Evolutionary conservation across 2,113 vertebrate species (phyloP), one percentile per base, ranked within the genome.

Genomic region (Menura novaehollandiae): DNA sequence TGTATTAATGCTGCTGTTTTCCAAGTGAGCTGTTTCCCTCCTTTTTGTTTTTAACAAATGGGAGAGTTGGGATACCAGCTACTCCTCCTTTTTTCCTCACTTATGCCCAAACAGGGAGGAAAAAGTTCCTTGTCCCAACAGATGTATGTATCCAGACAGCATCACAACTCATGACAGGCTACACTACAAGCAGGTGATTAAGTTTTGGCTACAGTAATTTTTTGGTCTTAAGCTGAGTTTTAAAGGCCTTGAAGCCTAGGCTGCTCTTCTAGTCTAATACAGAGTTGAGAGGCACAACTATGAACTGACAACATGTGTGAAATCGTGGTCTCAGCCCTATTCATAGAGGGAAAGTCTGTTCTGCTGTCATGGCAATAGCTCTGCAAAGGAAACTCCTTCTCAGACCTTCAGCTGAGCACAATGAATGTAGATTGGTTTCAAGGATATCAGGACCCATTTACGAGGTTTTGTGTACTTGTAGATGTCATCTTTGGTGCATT

Each of bases 241-340:
- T 64, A 46, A 68, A 80, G 67, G 22, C 11, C 41, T 69, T 63
- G 71, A 72, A 59, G 44, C 21, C 19, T 32, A 69, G 55, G 37
- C 27, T 0, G 0, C 63, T 43, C 32, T 37, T 84, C 21, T 37
- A 9, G 27, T 53, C 33, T 44, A 53, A 24, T 5, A 6, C 7
- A 33, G 18, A 80, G 35, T 9, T 49, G 43, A 49, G 41, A 62
- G 63, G 52, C 28, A 13, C 9, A 51, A 24, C 44, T 62, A 32
- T 2, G 7, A 71, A 20, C 32, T 8, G 63, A 47, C 0, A 2
- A 33, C 1, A 3, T 3, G 15, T 76, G 53, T 62, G 64, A 71
- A 87, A 63, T 2, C 0, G 1, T 67, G 83, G 30, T 33, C 53
- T 92, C 11, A 3, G 59, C 41, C 46, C 41, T 56, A 23, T 12